A percentile compares a stretch with the other conserved stretches of the same genome.
phyloP scores from a whole-genome alignment of 2,888 invertebrate genomes.

The Rhagium mordax region DNA sequence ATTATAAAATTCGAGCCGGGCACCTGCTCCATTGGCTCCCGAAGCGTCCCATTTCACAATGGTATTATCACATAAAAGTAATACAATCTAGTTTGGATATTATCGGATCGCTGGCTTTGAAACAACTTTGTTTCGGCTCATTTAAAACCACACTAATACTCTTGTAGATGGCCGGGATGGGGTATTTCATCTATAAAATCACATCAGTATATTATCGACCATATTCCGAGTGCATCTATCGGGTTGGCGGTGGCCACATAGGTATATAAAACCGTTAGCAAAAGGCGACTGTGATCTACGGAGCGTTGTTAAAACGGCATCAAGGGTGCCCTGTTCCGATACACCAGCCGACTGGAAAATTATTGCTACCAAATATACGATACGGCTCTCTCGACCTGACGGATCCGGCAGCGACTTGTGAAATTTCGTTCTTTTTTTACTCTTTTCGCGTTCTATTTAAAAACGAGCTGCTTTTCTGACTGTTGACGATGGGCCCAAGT shows the following conservation, averaged over 20 bases:
- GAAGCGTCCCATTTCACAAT: constrained; percentile 42
- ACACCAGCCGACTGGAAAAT: constrained; percentile 65
- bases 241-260: constrained; percentile 37
- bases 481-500: not conserved
- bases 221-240: constrained; percentile 55
- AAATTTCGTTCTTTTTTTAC: constrained; percentile 9
- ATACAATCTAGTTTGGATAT: constrained; percentile 47
- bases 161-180: constrained; percentile 56
- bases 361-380: constrained; percentile 61
- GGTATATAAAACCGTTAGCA: constrained; percentile 48
- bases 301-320: constrained; percentile 63
- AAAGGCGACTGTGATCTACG: constrained; percentile 65
- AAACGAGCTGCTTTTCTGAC: not conserved
- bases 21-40: constrained; percentile 36
- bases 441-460: not conserved
- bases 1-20: constrained; percentile 1
- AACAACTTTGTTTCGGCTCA: constrained; percentile 65
- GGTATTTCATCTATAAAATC: constrained; percentile 69
- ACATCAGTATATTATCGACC: constrained; percentile 67
- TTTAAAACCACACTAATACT: constrained; percentile 62
- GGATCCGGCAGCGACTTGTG: constrained; percentile 40
- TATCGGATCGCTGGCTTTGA: constrained; percentile 50
- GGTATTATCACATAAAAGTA: constrained; percentile 51
- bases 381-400: constrained; percentile 42
- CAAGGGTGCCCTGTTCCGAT: constrained; percentile 59